Conservation (phyloP, 37 sponge, comb jelly and placozoan genomes). For the Ephydatia muelleri region DNA sequence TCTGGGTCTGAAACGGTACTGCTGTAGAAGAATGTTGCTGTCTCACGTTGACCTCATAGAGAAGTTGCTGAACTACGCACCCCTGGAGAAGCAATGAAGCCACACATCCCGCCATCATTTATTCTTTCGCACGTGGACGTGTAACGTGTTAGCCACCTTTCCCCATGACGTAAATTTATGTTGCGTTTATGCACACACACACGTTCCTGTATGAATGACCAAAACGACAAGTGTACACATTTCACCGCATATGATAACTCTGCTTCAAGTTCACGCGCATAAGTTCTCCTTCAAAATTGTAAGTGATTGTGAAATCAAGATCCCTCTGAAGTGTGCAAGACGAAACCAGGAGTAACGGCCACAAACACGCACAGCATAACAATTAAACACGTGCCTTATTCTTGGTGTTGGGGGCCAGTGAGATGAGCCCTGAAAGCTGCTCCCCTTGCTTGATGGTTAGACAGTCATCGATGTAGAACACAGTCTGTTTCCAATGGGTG, state of each 20-base stretch:
- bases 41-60: constrained; percentile 99
- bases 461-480: constrained; percentile 94
- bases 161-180: no score
- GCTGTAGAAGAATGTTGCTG: constrained; percentile 96
- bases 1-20: constrained; percentile 95
- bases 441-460: constrained; percentile 91
- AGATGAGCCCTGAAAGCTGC: constrained; percentile 78
- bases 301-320: constrained; percentile 82
- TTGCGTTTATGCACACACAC: no score
- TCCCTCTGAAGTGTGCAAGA: constrained; percentile 57
- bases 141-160: no score
- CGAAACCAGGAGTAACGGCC: background rate
- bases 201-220: constrained; percentile 32
- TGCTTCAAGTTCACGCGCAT: constrained; percentile 66
- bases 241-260: constrained; percentile 81
- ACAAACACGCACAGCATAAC: background rate
- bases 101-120: no score
- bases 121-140: no score
- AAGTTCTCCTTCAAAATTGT: constrained; percentile 85
- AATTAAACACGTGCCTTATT: constrained; percentile 70
- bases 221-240: constrained; percentile 46
- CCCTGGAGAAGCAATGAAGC: constrained; percentile 78
- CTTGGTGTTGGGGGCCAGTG: constrained; percentile 66
- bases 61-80: constrained; percentile 99
- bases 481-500: constrained; percentile 99